Conservation (phyloP, 2,797 vertebrate species). For the Intellagama lesueurii region DNA sequence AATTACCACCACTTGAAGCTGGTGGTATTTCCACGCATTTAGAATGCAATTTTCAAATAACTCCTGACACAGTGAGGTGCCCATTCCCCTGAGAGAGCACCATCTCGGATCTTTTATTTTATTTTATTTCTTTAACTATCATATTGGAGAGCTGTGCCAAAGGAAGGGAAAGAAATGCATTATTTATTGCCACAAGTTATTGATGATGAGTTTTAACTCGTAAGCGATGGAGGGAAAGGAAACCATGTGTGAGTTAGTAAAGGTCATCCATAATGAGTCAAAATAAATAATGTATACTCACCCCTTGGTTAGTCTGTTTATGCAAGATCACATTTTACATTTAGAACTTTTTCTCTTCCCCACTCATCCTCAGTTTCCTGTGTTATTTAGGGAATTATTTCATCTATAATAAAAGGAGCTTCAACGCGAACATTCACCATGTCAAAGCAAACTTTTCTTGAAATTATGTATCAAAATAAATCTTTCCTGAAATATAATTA, state of each 20-base stretch:
- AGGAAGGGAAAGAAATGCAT: not conserved
- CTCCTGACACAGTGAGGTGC: not conserved
- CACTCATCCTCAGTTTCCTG: not conserved
- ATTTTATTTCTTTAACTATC: no score
- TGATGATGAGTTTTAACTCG: slow-evolving; percentile 11
- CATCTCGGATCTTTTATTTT: not conserved
- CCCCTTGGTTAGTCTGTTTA: not conserved
- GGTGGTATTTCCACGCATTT: not conserved
- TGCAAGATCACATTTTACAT: slow-evolving; percentile 28
- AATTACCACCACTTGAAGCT: not conserved
- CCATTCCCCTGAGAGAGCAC: not conserved
- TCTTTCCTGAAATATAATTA: not conserved
- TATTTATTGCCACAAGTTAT: slow-evolving; percentile 13
- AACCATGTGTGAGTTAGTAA: not conserved
- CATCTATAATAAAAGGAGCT: not conserved
- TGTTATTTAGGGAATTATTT: slow-evolving; percentile 11
- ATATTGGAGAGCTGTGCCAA: not conserved
- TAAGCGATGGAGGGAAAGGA: not conserved
- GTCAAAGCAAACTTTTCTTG: no score
- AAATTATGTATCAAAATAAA: not conserved
- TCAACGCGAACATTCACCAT: not conserved
- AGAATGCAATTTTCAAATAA: slow-evolving; percentile 28
- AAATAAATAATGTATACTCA: slow-evolving; percentile 12
- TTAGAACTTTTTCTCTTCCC: not conserved
- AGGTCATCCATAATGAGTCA: slow-evolving; percentile 18